Evolutionary conservation across 2,797 vertebrate genomes (phyloP).

Genomic region (Xenops minutus): DNA sequence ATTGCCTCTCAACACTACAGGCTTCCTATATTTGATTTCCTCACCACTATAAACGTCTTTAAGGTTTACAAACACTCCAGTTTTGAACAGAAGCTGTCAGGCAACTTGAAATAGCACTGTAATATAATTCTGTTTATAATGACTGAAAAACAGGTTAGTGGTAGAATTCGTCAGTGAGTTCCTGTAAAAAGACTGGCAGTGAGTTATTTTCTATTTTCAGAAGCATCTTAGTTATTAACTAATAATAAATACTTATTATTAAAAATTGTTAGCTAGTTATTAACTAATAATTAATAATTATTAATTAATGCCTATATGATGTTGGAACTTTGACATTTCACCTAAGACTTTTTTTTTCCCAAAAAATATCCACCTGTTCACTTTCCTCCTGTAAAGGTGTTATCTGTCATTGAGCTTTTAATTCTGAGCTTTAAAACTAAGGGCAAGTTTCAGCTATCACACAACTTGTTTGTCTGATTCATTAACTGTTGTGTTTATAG

Average conservation of each 20-base stretch:
- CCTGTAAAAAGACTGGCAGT: background rate
- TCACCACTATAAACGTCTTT: background rate
- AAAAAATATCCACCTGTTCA: background rate
- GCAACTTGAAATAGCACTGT: background rate
- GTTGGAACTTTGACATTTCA: background rate
- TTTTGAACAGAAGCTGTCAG: background rate
- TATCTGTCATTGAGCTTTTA: background rate
- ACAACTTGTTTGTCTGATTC: background rate
- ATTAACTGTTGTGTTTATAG: background rate
- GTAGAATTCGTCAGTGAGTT: background rate
- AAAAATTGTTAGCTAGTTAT: too few relatives aligned
- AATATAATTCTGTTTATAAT: background rate
- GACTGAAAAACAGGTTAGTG: background rate
- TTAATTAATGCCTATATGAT: background rate
- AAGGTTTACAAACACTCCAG: background rate
- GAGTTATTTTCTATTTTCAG: background rate
- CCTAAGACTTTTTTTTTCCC: accelerated
- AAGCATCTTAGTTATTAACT: background rate
- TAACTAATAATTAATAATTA: background rate
- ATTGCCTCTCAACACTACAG: background rate
- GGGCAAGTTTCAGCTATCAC: background rate
- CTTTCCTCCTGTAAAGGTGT: background rate
- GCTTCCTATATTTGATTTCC: background rate
- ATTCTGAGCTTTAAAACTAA: background rate
- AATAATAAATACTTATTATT: background rate